Base-by-base conservation (phyloP, 2,113 vertebrate genomes). In the Equus quagga region DNA sequence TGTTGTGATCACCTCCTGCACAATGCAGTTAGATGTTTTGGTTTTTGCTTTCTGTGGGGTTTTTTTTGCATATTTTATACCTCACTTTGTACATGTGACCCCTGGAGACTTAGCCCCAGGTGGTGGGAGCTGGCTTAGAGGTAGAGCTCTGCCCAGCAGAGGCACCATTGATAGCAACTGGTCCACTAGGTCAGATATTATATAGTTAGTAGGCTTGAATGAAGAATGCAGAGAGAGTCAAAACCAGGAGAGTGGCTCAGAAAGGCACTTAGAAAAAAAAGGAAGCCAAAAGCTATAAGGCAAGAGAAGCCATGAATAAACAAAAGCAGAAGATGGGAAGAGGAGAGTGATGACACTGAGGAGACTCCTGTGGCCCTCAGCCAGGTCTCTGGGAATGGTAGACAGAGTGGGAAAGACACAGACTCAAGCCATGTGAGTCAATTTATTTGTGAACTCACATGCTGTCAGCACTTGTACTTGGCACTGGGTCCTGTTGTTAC, bases 281-380 rank as follows among this genome's bases (percentile, higher is more conserved):
- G 23, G 24, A 65, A 80, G 24, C 58, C 58, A 79, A 69, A 81
- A 65, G 24, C 73, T 70, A 0, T 60, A 56, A 49, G 24, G 11
- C 44, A 73, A 46, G 54, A 65, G 84, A 93, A 91, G 12, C 58
- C 6, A 33, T 21, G 73, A 86, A 51, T 28, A 89, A 67, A 80
- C 41, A 49, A 58, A 72, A 82, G 26, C 64, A 65, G 76, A 36
- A 79, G 36, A 64, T 56, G 36, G 58, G 79, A n/a, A 56, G 23
- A 64, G 14, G 6, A 36, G 15, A 56, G 5, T 0, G 0, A 12
- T 7, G 2, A 4, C 36, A 67, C 65, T 44, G 51, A 44, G 46
- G 56, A 85, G 12, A 51, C 5, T 4, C 19, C 41, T 41, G 1
- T 44, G 13, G 44, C 56, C 33, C 17, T 69, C 28, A 13, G 62